Base-by-base conservation (phyloP, 2,113 vertebrate genomes). In the Gobiocypris rarus region DNA sequence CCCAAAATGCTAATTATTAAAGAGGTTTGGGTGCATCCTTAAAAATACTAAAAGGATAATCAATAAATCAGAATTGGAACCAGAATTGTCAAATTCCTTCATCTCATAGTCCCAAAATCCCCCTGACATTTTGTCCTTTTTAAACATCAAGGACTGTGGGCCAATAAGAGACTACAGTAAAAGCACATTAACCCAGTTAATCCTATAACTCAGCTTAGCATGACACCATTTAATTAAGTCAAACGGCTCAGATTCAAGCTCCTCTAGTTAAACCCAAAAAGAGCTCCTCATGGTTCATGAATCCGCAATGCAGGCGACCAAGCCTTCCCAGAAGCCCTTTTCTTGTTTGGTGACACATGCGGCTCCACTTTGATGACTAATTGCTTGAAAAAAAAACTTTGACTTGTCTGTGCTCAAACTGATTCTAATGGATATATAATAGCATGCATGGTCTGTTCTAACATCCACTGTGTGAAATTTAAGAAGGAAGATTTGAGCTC, bases 291-390 rank as follows among this genome's bases (percentile, higher is more conserved):
- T 67, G 63, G 79, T 65, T 90, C 77, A 91, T 75, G 82, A 87
- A 81, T 52, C 19, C 52, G 65, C 34, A 77, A 67, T 67, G 88
- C 70, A 58, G 75, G 71, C 88, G 71, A 41, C 81, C 85, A 74
- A 83, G 41, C 41, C 85, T 89, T 75, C 19, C 79, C 75, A 75
- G 58, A 88, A 85, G 84, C 88, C 88, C 87, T 90, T 93, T 88
- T 89, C 82, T 84, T 88, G 89, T 81, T 85, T 88, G 86, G 89
- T 87, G 82, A 92, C 89, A 92, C 89, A 92, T 91, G 90, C 90
- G 91, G 86, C 86, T 85, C 50, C 83, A 88, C 86, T 89, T 88
- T 89, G 87, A 92, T 89, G 85, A 56, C 82, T 38, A 83, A 90
- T 71, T 83, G 84, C 58, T 48, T 28, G 10, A 13, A 43, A 63